Base-by-base conservation (phyloP, 2,113 vertebrate genomes). In the Xyliphius kryptos region DNA sequence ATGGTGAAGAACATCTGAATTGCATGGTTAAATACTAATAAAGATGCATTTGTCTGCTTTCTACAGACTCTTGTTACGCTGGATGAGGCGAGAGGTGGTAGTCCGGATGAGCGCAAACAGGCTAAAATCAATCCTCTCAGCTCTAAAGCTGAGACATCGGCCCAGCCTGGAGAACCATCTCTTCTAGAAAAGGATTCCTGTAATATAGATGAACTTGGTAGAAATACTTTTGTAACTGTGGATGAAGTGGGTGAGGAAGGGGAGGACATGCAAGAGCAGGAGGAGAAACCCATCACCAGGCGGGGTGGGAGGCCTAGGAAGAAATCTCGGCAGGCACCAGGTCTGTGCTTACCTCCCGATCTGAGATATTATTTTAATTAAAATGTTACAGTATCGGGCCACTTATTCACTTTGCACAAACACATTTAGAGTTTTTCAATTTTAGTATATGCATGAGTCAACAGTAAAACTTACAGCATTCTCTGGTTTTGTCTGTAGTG, bases 211-310 rank as follows among this genome's bases (percentile, higher is more conserved):
- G 90, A 0, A 83, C 86, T 14, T 74, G 86, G 3, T 40, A 69
- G 14, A 83, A 90, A 89, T 0, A 89, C 86, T 72, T 91, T 92
- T 20, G 85, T 92, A 1, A 92, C 90, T 0, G 90, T 92, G 1
- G 90, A 92, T 17, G 90, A 91, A 68, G 83, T 92, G 7, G 86
- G 88, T 9, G 89, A 88, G 1, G 89, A 89, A 47, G 89, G 90
- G 43, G 87, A 90, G 20, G 77, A 57, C 26, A 72, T 32, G 38
- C 32, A 58, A 41, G 47, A 67, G 16, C n/a, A n/a, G 13, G 20
- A 41, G 1, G 37, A 49, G 40, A 51, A 9, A 20, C 15, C 11
- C 2, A 46, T 68, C 13, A 61, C 68, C 40, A 66, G 47, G 52
- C 57, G n/a, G 14, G 14, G 8, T 26, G 22, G 44, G 54, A 60